Evolutionary conservation across 2,888 invertebrate species (phyloP), one percentile per base, ranked within the genome.

Genomic region (Calliphora vomitoria): DNA sequence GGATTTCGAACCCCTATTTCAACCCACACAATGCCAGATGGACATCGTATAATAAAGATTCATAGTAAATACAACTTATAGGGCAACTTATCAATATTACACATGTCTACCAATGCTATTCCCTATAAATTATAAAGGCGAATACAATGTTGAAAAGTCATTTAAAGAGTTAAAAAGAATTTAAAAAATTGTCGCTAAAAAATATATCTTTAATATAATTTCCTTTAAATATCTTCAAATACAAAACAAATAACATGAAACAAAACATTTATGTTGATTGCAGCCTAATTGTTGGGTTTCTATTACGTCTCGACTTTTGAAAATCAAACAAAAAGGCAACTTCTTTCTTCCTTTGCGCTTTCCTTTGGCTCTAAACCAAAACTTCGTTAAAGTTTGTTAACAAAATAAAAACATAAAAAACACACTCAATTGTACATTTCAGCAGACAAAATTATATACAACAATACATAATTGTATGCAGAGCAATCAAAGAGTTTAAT

Each of bases 231-330:
- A 8, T 71, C 62, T 25, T 18, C 18, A 53, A 53, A 76, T 62
- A 31, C 62, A 50, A 8, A 69, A 62, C 10, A 75, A 62, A 31
- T 31, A 62, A 66, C 13, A 55, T n/a, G n/a, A 44, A 55, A 68
- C 13, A 68, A 50, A 75, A 55, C 53, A 62, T 80, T 80, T 82
- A 85, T 74, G 82, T 75, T 87, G 87, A 87, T 82, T 85, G 84
- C 85, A 85, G 44, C 82, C 85, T 87, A 87, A 87, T 87, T 87
- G 87, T 53, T 82, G 85, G 87, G 87, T 87, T 87, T 87, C 87
- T 60, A 87, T 87, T 87, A 82, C 87, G 87, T 82, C 82, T 87
- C 78, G 85, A 85, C 74, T 85, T 85, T 85, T 74, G 53, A 87
- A 82, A 87, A 87, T 82, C 82, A 87, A 87, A 87, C 66, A 87